A percentile compares a stretch with the other conserved stretches of the same genome.
Evolutionary conservation across 2,113 vertebrate species (phyloP).

Genomic region (Podocnemis expansa): DNA sequence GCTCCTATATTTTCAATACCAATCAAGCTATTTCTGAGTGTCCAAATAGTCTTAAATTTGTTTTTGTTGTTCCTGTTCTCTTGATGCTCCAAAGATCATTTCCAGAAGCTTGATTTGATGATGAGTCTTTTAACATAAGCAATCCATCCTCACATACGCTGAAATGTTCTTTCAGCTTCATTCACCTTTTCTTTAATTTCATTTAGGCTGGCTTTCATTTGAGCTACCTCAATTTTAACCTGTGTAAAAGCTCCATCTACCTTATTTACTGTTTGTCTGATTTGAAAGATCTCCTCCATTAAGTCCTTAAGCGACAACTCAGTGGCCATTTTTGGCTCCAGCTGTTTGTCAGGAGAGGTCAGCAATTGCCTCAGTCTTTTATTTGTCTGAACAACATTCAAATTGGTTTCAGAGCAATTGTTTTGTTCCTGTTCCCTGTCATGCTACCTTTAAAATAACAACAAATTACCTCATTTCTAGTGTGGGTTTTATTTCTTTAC

Average conservation of each 20-base stretch:
- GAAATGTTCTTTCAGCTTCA: slow-evolving; percentile 57
- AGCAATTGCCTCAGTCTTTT: slow-evolving; percentile 63
- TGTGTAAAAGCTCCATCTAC: slow-evolving; percentile 75
- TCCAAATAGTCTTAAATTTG: slow-evolving; percentile 36
- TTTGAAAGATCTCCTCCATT: slow-evolving; percentile 74
- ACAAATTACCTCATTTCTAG: slow-evolving; percentile 56
- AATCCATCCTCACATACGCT: slow-evolving; percentile 47
- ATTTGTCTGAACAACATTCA: slow-evolving; percentile 75
- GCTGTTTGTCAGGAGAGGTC: slow-evolving; percentile 71
- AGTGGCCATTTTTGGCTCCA: slow-evolving; percentile 55
- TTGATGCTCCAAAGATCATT: slow-evolving; percentile 65
- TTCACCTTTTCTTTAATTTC: slow-evolving; percentile 77
- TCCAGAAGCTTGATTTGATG: slow-evolving; percentile 71
- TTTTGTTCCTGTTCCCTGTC: slow-evolving; percentile 59
- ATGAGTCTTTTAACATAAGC: slow-evolving; percentile 69
- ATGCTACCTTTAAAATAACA: slow-evolving; percentile 51
- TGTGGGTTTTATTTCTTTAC: slow-evolving; percentile 40
- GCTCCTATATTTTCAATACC: slow-evolving; percentile 51
- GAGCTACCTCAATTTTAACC: slow-evolving; percentile 74
- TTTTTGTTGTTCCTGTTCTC: slow-evolving; percentile 64
- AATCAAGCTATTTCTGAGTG: slow-evolving; percentile 56
- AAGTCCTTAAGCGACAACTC: slow-evolving; percentile 69
- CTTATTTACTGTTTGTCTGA: slow-evolving; percentile 74
- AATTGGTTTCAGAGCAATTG: slow-evolving; percentile 67
- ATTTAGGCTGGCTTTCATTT: slow-evolving; percentile 70